Base-by-base conservation (phyloP, 64 coral and sea anemone species). In the Montipora efflorescens region DNA sequence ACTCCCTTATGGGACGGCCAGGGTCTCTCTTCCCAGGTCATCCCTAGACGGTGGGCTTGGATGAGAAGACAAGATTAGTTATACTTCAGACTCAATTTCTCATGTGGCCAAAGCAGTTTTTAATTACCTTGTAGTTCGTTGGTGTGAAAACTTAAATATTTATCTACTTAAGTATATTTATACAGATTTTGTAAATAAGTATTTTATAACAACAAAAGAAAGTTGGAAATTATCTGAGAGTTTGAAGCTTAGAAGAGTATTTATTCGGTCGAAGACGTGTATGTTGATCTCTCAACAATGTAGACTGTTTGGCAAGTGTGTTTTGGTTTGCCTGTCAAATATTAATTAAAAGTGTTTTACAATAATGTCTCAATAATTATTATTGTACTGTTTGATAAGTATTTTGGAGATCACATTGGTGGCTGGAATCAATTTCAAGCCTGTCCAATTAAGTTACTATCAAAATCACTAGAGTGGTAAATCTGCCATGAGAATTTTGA, bases 101-200 rank as follows among this genome's bases (percentile, higher is more conserved):
- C 22, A 66, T 64, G 64, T 20, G 9, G 46, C 62, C 66, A 82
- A 71, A 71, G 46, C 47, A 70, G 18, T 94, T 62, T 89, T 84
- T 90, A 19, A 77, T 84, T 23, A 77, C 76, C 68, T 85, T 59
- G 79, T 91, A 90, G 90, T 88, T 94, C 91, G 90, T 81, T 87
- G 84, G 66, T 48, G 22, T 91, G 81, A 88, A 76, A 88, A 80
- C 93, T 88, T 91, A 80, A 71, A 94, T 97, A 97, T 97, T 97
- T 97, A 97, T 94, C 95, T 92, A 91, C 87, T 84, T 84, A 70
- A 84, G 93, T 94, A 97, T 97, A 97, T 97, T 97, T 97, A 97
- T 97, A 97, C 93, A 93, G 93, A 90, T 97, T 96, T 97, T 97
- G 95, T 97, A 97, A 57, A 96, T 96, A 97, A 94, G 82, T 86